Evolutionary conservation across 2,113 vertebrate species (phyloP).

Genomic region (Pteronura brasiliensis): DNA sequence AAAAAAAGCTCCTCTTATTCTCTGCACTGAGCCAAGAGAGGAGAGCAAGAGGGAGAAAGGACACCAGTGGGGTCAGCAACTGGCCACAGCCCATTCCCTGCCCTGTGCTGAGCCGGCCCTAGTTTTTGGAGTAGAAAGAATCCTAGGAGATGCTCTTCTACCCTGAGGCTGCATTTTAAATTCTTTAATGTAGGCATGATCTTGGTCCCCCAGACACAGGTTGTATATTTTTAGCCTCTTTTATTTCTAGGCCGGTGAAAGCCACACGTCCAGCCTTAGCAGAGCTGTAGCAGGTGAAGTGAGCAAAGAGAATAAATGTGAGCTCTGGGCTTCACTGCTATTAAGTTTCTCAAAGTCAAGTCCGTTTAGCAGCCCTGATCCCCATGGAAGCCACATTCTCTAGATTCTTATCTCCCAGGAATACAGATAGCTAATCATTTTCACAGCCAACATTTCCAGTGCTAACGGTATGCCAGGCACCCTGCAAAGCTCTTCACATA

Average conservation of each 20-base stretch:
- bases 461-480: not conserved
- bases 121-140: not conserved
- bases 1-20: not conserved
- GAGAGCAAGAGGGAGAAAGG: not conserved
- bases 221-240: constrained; percentile 56
- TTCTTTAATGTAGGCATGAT: constrained; percentile 8
- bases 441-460: not conserved
- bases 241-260: constrained; percentile 7
- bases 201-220: not conserved
- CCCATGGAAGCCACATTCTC: not conserved
- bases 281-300: not conserved
- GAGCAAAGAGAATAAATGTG: not conserved
- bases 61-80: not conserved
- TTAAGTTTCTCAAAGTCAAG: not conserved
- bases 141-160: not conserved
- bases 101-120: not conserved
- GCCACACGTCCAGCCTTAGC: not conserved
- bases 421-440: not conserved
- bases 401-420: constrained; percentile 3
- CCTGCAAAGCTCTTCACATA: not conserved
- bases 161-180: not conserved
- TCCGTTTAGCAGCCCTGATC: not conserved
- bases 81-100: not conserved
- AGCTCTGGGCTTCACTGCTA: not conserved
- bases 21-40: not conserved